These are phyloP conservation scores for Redunca redunca DNA, from an alignment of 2,113 vertebrate genomes.

Conservation along the genomic window DNA sequence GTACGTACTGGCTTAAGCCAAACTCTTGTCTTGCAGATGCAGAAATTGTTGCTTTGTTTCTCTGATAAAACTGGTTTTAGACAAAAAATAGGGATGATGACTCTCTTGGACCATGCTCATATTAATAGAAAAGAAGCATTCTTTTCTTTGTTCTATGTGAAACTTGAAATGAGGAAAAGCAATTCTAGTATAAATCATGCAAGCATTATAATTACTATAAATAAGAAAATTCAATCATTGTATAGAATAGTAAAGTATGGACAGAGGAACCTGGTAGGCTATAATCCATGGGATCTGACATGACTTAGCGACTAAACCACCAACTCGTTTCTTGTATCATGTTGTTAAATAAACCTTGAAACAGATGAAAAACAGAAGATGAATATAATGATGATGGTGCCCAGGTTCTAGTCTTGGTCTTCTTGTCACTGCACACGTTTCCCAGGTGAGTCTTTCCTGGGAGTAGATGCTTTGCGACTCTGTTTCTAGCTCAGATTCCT, in stretches of 20 bases:
- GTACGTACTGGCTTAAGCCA: constrained; percentile 82
- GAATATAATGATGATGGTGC: not conserved
- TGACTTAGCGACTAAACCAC: not conserved
- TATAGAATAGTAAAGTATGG: constrained; percentile 92
- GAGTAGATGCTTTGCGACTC: not conserved
- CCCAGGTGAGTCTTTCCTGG: not conserved
- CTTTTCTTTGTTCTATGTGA: constrained; percentile 89
- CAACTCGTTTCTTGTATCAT: constrained; percentile 99
- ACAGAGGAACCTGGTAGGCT: not conserved
- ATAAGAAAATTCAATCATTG: constrained; percentile 98
- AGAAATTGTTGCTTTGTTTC: constrained; percentile 93
- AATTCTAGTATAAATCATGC: constrained; percentile 98
- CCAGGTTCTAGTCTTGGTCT: not conserved
- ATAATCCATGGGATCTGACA: not conserved
- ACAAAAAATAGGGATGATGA: constrained; percentile 85
- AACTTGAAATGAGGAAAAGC: constrained; percentile 96
- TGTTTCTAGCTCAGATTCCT: not conserved
- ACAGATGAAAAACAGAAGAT: constrained; percentile 48
- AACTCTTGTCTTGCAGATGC: constrained; percentile 90
- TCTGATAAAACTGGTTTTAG: constrained; percentile 88
- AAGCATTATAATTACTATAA: constrained; percentile 98
- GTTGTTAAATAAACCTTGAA: constrained; percentile 99
- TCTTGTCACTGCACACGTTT: not conserved
- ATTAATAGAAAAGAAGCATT: constrained; percentile 85
- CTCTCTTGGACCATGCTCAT: constrained; percentile 89